Base-by-base conservation (phyloP, 1,140 invertebrate genomes). In the Heterodera carotae region DNA sequence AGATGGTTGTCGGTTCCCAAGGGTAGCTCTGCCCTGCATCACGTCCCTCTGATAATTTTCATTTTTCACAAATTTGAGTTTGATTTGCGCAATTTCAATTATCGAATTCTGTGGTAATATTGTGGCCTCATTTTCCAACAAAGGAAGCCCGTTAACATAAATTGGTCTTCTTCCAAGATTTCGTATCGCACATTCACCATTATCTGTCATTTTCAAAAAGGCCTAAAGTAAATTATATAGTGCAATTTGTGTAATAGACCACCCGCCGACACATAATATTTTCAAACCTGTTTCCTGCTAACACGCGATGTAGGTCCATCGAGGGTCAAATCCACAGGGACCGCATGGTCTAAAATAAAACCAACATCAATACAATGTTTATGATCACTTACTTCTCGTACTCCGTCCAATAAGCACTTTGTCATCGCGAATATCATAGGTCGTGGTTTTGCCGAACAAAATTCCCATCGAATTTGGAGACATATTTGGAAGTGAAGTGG, bases 121-220 rank as follows among this genome's bases (percentile, higher is more conserved):
- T 33, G 29, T 69, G 8, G 31, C 70, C 43, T 80, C 79, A 25
- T 56, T 59, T 43, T 75, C 66, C 56, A 80, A 36, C 66, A 98
- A 91, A 0, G 94, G 94, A 81, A 93, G 91, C 3, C 95, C 94
- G 88, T 98, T 94, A 5, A 98, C 93, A 88, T 93, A 96, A 80
- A 98, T 93, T 0, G 94, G 92, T 79, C 95, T 88, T 86, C 96
- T 96, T n/a, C 95, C 96, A 88, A 97, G 94, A 76, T 96, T 97
- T 4, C 93, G 92, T 75, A 98, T 90, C 83, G 94, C 93, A 88
- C 98, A 98, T 85, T 98, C 95, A 0, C 95, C 95, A 84, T 93
- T 95, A 87, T 94, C 94, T 75, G 93, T 90, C 67, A 98, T 90
- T 70, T 94, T 93, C 76, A 96, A 95, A 1, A 94, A 34, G 36